Conservation (phyloP, 2,797 vertebrate genomes). For the Sebastes trivittatus region DNA sequence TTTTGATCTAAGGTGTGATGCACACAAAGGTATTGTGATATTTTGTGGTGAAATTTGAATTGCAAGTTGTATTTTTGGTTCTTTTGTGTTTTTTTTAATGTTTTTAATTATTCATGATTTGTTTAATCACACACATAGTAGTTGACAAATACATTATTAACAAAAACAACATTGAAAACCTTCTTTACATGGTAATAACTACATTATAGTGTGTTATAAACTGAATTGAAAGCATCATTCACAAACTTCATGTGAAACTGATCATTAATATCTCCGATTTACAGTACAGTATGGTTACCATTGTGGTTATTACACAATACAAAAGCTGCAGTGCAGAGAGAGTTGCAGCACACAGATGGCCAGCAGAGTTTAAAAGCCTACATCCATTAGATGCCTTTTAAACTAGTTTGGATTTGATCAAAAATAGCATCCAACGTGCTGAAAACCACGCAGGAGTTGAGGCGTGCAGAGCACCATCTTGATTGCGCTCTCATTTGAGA, state of each 20-base stretch:
- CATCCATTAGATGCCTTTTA: slow-evolving; percentile 9
- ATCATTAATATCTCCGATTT: neutral
- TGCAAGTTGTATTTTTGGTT: neutral
- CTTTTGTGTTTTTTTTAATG: neutral
- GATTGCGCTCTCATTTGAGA: slow-evolving; percentile 3
- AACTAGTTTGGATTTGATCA: neutral
- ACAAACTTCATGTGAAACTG: neutral
- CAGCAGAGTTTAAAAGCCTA: slow-evolving; percentile 20
- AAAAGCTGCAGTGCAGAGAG: neutral
- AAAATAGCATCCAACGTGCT: neutral
- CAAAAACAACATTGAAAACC: neutral
- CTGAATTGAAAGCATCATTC: neutral
- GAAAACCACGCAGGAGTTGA: neutral
- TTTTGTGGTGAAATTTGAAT: neutral
- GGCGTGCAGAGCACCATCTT: neutral
- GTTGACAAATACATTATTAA: neutral
- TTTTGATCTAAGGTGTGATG: neutral
- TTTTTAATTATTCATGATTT: neutral
- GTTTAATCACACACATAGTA: neutral
- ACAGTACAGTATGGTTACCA: neutral
- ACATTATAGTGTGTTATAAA: neutral
- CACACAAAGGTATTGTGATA: neutral
- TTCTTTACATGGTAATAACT: neutral
- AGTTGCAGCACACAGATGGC: neutral
- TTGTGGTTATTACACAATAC: neutral